Conservation (phyloP, 2,888 invertebrate genomes). For the Sminthurinus aureus region DNA sequence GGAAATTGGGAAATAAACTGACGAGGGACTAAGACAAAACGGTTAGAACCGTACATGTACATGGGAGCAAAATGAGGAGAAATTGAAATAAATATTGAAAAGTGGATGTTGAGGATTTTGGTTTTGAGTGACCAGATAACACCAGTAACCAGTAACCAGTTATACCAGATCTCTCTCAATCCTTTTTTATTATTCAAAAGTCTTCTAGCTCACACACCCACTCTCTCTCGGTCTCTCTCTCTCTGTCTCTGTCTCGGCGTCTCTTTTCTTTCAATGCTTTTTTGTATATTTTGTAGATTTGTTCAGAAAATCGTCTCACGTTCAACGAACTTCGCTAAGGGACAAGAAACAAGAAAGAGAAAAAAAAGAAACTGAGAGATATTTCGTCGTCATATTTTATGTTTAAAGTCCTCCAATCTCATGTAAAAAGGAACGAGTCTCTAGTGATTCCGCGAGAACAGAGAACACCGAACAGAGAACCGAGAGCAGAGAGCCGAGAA, state of each 20-base stretch:
- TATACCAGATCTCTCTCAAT: too few species aligned
- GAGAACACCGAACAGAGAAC: not conserved
- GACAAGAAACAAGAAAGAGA: not conserved
- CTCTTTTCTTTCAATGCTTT: not conserved
- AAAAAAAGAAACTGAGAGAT: not conserved
- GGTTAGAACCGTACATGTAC: too few species aligned
- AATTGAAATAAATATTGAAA: too few species aligned
- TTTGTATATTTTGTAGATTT: not conserved
- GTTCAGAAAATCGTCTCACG: conserved; percentile 2
- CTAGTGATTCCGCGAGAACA: not conserved
- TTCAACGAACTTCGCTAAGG: not conserved
- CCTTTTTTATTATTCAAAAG: too few species aligned
- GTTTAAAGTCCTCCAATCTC: not conserved
- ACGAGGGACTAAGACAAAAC: too few species aligned
- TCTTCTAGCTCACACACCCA: not conserved
- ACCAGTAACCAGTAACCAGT: too few species aligned
- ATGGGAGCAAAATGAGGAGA: too few species aligned
- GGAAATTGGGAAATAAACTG: not conserved
- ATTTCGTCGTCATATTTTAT: not conserved
- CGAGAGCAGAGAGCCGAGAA: not conserved
- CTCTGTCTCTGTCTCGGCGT: not conserved
- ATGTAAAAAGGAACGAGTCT: not conserved
- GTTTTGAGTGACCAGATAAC: too few species aligned
- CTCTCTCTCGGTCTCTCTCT: not conserved
- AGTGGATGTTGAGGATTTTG: too few species aligned